These are phyloP conservation scores for Styela plicata DNA, from an alignment of 23 tunicate species.

Conservation along the genomic window DNA sequence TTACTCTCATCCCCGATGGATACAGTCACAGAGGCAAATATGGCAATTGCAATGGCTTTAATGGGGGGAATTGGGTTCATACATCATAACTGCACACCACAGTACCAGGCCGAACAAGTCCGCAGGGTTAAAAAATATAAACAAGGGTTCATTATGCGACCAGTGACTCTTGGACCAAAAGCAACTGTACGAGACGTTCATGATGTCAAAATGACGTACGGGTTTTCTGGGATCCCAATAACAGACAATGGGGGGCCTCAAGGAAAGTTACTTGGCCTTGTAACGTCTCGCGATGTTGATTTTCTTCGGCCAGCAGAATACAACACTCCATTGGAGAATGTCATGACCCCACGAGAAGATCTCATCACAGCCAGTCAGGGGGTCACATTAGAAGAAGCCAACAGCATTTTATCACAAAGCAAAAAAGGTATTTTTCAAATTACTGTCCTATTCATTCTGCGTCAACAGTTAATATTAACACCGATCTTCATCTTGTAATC, in stretches of 20 bases:
- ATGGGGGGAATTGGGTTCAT: constrained; percentile 95
- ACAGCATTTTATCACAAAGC: constrained; percentile 71
- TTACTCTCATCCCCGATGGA: constrained; percentile 95
- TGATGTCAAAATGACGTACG: constrained; percentile 61
- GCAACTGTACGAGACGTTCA: constrained; percentile 71
- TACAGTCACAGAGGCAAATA: constrained; percentile 95
- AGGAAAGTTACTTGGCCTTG: constrained; percentile 85
- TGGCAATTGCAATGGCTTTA: constrained; percentile 97
- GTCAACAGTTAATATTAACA: too few species aligned
- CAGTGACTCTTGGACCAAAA: constrained; percentile 84
- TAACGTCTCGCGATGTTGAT: constrained; percentile 93
- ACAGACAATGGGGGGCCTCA: constrained; percentile 68
- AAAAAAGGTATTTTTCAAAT: constrained; percentile 48
- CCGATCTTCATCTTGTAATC: too few species aligned
- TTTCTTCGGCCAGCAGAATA: constrained; percentile 47
- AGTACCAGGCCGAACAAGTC: constrained; percentile 86
- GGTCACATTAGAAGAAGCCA: constrained; percentile 92
- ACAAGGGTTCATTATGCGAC: constrained; percentile 96
- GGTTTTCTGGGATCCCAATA: constrained; percentile 95
- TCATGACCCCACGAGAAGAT: constrained; percentile 83
- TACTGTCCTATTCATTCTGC: not conserved
- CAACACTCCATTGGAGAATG: constrained; percentile 23
- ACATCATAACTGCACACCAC: constrained; percentile 90
- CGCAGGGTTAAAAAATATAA: constrained; percentile 94
- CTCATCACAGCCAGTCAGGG: constrained; percentile 71